Base-by-base conservation (phyloP, 2,113 vertebrate genomes). In the Prunella fulvescens region DNA sequence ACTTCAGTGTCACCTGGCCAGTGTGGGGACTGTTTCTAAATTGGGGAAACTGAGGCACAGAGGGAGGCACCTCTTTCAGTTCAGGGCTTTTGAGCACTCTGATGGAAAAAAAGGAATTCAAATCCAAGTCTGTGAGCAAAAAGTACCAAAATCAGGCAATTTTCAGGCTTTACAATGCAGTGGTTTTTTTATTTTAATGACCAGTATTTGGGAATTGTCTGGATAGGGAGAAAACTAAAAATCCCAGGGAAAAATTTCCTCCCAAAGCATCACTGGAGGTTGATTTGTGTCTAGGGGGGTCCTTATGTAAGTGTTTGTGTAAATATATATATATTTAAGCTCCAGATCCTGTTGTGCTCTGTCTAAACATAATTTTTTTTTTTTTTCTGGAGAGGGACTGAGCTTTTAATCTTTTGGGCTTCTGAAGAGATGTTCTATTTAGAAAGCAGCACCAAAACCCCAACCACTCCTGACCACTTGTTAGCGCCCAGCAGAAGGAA, bases 31-130 rank as follows among this genome's bases (percentile, higher is more conserved):
- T 66, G 39, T 33, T 73, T 73, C 44, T 51, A 33, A 66, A 7
- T 0, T 37, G 70, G 64, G 60, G 42, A 95, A 78, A 86, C 39
- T 47, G 91, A 93, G 88, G 76, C 92, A 86, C 23, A 3, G 58
- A 33, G 13, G 3, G 39, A 83, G 14, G 16, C 42, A 44, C 0
- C 0, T 48, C 56, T 72, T 11, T 4, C 24, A 45, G 7, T 25
- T 76, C 31, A 33, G 48, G 9, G n/a, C 2, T 60, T 82, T 74
- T 10, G 71, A 13, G 23, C 22, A 4, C 17, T 73, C 19, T 35
- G 51, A 18, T 62, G 37, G 44, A 17, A 45, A 48, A 66, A 57
- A 29, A 2, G 2, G 15, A 22, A 16, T 58, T 81, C 5, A 11
- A n/a, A 81, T 11, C n/a, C 28, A 73, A n/a, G 9, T 37, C 35